Evolutionary conservation across 2,797 vertebrate genomes (phyloP), one percentile per base, ranked within the genome.

Genomic region (Chrysolophus pictus): DNA sequence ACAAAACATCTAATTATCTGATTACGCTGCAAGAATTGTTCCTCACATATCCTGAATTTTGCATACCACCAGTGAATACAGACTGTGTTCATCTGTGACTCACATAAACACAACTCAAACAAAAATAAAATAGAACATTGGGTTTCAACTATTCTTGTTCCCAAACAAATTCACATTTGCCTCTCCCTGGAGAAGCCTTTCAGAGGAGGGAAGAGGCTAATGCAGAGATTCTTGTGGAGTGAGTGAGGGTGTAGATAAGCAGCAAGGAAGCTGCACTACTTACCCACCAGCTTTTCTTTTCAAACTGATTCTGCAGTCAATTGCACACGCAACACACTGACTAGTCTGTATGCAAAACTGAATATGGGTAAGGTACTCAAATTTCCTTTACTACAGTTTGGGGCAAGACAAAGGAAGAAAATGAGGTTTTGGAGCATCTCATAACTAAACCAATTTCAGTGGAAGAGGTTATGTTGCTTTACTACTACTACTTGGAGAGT

Each of bases 1-100:
- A 91, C 91, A 96, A 97, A 96, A 91, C 86, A 87, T 86, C 84
- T 96, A 79, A 95, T 94, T 84, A 89, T 95, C 91, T 94, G 91
- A 91, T 95, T 91, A 93, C 2, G 4, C 53, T 58, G 68, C 69
- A 68, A 93, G 68, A 95, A 95, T 49, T 26, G 41, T 64, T 96
- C 58, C 75, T 94, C 92, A 78, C 29, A 75, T 39, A 60, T 84
- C 49, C 44, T 87, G 94, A 77, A 92, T 92, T 96, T 93, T 87
- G 89, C 33, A 78, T 88, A 72, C 44, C 70, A 78, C 65, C 71
- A 91, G 42, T 3, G 6, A 70, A 71, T 84, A 63, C 62, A 95
- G 55, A 24, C 65, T 72, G 73, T 49, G 28, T 88, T 93, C 42
- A 7, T 90, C 91, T 75, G 47, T 84, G 63, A 89, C 51, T 94